Evolutionary conservation across 2,797 vertebrate genomes (phyloP), one percentile per base, ranked within the genome.

Genomic region (Chanos chanos): DNA sequence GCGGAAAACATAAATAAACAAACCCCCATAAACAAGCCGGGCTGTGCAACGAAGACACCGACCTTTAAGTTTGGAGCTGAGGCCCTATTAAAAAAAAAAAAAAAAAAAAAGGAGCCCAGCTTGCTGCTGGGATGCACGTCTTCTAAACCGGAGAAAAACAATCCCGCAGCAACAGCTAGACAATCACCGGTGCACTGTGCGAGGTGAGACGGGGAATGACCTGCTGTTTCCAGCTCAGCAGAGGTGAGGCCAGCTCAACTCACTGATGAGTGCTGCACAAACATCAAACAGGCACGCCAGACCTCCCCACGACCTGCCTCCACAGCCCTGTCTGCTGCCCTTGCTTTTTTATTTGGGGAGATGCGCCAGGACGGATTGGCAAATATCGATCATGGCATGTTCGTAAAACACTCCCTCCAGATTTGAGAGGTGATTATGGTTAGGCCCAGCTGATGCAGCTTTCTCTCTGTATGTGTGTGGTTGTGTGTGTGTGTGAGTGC

Each of bases 331-430:
- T 80, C 81, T 82, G 71, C 73, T 61, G 74, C 76, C 68, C 70
- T 71, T 73, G 61, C 60, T 72, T 83, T 77, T 78, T 82, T 82
- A 85, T 85, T 85, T 80, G 85, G 81, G 72, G 75, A 78, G 81
- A 86, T 79, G 56, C 68, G 36, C 70, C 76, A 66, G 75, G 81
- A 78, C 70, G 73, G 70, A 82, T 83, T 81, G 77, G 83, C 83
- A 86, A 86, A 86, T 85, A 90, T 88, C 83, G 84, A 89, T 89
- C 86, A 88, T n/a, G 51, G 68, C 27, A 61, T 61, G 75, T 76
- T 65, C 45, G 78, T 78, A 84, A 77, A 86, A 85, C 79, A 80
- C 82, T 85, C 83, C 81, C 79, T 68, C 60, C 75, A 76, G 85
- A 77, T 85, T 77, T 82, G 80, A 81, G 76, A 78, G 74, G 84